Evolutionary conservation across 2,113 vertebrate genomes (phyloP).

Genomic region (Saccopteryx leptura): DNA sequence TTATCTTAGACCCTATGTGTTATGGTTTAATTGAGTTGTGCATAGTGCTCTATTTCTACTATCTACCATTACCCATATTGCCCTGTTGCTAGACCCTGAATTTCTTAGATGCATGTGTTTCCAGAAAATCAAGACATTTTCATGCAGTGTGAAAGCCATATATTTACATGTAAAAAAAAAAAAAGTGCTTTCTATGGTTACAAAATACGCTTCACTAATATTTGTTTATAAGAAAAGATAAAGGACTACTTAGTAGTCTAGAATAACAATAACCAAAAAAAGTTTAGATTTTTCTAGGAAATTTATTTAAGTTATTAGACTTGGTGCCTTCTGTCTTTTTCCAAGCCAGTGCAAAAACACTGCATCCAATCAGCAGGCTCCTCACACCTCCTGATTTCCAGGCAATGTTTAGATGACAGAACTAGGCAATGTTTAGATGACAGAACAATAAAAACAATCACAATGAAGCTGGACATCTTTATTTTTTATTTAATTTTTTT

Average conservation of each 20-base stretch:
- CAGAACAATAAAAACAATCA: slow-evolving; percentile 25
- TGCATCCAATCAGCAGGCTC: background rate
- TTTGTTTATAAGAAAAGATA: background rate
- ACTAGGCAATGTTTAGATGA: slow-evolving; percentile 32
- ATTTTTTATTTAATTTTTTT: background rate
- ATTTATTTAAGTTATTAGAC: background rate
- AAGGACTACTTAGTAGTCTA: background rate
- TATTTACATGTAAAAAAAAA: background rate
- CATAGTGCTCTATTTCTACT: background rate
- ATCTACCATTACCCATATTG: background rate
- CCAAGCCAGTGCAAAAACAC: background rate
- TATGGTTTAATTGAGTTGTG: background rate
- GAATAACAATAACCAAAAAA: background rate
- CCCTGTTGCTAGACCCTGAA: background rate
- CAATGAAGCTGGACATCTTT: background rate
- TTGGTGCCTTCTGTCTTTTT: background rate
- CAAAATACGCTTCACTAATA: slow-evolving; percentile 21
- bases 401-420: background rate
- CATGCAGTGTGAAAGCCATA: background rate
- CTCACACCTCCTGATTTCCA: background rate
- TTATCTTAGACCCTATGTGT: background rate
- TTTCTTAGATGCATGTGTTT: background rate
- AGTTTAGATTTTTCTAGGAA: background rate
- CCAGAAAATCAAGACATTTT: background rate
- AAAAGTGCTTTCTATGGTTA: background rate